Conservation (phyloP, 2,113 vertebrate species). For the Ranitomeya imitator region DNA sequence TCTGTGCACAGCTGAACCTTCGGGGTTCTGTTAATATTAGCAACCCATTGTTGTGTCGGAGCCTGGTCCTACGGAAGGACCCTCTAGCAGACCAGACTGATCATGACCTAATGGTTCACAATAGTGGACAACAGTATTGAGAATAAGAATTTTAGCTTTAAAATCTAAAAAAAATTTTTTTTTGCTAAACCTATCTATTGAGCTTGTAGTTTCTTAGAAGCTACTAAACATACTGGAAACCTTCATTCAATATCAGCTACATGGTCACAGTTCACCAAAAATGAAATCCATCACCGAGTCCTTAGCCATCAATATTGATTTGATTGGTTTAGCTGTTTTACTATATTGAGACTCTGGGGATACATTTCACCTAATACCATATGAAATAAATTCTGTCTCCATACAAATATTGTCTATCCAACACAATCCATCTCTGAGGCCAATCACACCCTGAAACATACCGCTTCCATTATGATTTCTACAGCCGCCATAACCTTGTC, state of each 20-base stretch:
- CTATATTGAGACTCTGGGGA: constrained; percentile 11
- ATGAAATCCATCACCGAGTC: not conserved
- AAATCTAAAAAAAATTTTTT: not conserved
- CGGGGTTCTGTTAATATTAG: too few relatives aligned
- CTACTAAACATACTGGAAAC: not conserved
- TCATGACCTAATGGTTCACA: too few relatives aligned
- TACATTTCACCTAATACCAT: constrained; percentile 19
- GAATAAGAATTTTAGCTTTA: not conserved
- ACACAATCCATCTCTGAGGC: constrained; percentile 36
- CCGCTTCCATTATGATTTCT: constrained; percentile 50
- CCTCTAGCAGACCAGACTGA: too few relatives aligned
- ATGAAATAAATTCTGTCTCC: constrained; percentile 31
- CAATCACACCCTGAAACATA: constrained; percentile 34
- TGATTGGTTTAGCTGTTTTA: not conserved
- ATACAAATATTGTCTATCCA: constrained; percentile 37
- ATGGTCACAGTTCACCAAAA: not conserved
- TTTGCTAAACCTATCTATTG: not conserved
- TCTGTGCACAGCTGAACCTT: too few relatives aligned
- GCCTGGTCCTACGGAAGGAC: too few relatives aligned
- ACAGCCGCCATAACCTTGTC: constrained; percentile 42
- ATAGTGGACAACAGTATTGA: too few relatives aligned
- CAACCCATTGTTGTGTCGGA: too few relatives aligned
- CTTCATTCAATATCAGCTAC: not conserved
- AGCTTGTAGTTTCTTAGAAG: not conserved
- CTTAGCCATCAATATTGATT: not conserved